Base-by-base conservation (phyloP, 2,113 vertebrate species). In the Lanius ludovicianus region DNA sequence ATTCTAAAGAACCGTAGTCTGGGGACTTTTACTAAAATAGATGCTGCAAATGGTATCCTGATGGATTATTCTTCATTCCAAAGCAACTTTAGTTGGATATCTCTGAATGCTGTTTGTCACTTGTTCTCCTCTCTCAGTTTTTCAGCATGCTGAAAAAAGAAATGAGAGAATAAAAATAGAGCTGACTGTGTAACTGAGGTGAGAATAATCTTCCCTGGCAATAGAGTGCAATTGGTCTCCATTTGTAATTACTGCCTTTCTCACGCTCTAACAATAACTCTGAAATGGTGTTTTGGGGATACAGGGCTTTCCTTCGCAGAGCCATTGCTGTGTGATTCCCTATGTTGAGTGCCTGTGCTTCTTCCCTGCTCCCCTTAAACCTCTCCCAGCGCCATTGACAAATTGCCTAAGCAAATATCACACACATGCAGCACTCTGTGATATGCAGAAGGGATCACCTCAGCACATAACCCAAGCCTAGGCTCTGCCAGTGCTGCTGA, bases 121-220 rank as follows among this genome's bases (percentile, higher is more conserved):
- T 96, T 62, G 53, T 41, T 94, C 59, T 79, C 49, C 49, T 92
- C 60, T 89, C 82, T 13, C 59, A 41, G 75, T 80, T 96, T 96
- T 90, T 77, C 90, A 78, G 92, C 65, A 24, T n/a, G 65, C 78
- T 78, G 78, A 59, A 94, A 95, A 94, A 77, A 87, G 79, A 96
- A 88, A 81, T 24, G 35, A 73, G n/a, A 31, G 80, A 84, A 86
- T 84, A 92, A 95, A 95, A 96, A 93, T 86, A 96, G 94, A 95
- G 71, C 80, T 84, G 87, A 82, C 56, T 78, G 68, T 56, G 75
- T 68, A 63, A 93, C 79, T 62, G 93, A 55, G 81, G 70, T 82
- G 77, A 95, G 90, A 90, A 94, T 87, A 82, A 92, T 86, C 83
- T 92, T 96, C 88, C 47, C 81, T 49, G 50, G 89, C 81, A 92